phyloP scores from a whole-genome alignment of 2,113 vertebrate genomes.

The Morone chrysops region DNA sequence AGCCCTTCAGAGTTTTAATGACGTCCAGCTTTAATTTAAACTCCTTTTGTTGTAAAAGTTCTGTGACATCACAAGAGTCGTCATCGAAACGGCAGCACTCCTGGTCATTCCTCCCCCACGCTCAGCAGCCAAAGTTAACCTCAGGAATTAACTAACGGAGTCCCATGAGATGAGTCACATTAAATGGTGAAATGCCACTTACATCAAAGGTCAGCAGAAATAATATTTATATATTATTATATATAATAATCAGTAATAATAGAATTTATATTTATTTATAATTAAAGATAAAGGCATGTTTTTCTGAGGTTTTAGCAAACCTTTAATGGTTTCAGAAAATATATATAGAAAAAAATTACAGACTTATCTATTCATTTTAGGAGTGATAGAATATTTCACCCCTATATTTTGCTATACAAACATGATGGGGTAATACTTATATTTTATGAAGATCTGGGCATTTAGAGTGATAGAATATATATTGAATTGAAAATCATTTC shows the following conservation, averaged over 20 bases:
- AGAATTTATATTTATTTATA: not conserved
- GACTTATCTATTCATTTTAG: not conserved
- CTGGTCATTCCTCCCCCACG: not conserved
- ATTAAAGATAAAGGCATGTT: not conserved
- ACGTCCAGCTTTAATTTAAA: not conserved
- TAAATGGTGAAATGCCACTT: not conserved
- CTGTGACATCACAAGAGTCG: constrained; percentile 30
- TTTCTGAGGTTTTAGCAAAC: not conserved
- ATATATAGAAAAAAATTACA: not conserved
- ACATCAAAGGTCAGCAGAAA: constrained; percentile 31
- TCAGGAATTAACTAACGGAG: not conserved
- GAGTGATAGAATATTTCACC: no score
- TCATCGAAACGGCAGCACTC: not conserved
- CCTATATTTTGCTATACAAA: no score
- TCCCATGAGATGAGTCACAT: constrained; percentile 42
- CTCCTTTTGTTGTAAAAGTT: not conserved
- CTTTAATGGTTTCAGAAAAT: not conserved
- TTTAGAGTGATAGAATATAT: not conserved
- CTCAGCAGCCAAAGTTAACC: not conserved
- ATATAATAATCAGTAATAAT: not conserved
- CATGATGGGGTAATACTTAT: no score
- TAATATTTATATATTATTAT: no score
- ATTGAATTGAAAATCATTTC: not conserved
- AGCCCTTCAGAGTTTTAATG: not conserved
- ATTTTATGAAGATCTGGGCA: not conserved